Percentiles rank a stretch among this genome's conserved stretches.
Evolutionary conservation across 2,797 vertebrate genomes (phyloP).

Genomic region (Etheostoma perlongum): DNA sequence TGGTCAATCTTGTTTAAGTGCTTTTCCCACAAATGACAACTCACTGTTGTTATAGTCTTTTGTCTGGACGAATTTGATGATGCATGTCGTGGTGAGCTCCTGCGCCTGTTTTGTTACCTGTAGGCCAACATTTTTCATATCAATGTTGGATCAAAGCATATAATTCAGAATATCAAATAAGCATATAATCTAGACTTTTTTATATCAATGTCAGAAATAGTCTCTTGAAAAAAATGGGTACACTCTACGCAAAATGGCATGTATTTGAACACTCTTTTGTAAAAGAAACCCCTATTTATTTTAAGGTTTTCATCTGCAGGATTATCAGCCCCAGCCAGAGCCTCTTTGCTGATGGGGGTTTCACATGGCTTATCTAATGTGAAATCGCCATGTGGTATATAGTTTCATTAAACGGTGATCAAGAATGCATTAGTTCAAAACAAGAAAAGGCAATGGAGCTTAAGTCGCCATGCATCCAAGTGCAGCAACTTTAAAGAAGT

Average conservation of each 20-base stretch:
- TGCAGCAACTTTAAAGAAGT: slow-evolving; percentile 99
- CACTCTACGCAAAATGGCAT: slow-evolving; percentile 74
- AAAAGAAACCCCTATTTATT: slow-evolving; percentile 97
- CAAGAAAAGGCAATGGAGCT: slow-evolving; percentile 99
- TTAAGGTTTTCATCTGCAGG: slow-evolving; percentile 99
- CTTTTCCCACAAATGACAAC: slow-evolving; percentile 83
- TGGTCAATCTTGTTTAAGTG: slow-evolving; percentile 85
- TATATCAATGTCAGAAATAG: slow-evolving; percentile 40
- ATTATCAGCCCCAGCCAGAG: slow-evolving; percentile 99
- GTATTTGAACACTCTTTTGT: slow-evolving; percentile 97
- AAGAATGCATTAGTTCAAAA: slow-evolving; percentile 99
- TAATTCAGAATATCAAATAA: slow-evolving; percentile 45
- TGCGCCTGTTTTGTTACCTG: slow-evolving; percentile 72
- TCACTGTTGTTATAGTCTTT: slow-evolving; percentile 79
- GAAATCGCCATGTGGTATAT: slow-evolving; percentile 99
- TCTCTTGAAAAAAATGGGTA: slow-evolving; percentile 26
- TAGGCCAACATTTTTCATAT: slow-evolving; percentile 62
- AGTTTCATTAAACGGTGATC: slow-evolving; percentile 99
- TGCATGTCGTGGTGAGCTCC: slow-evolving; percentile 71
- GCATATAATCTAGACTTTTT: slow-evolving; percentile 35
- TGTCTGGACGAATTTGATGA: slow-evolving; percentile 81
- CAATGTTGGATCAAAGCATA: slow-evolving; percentile 37
- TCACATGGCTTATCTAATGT: slow-evolving; percentile 99
- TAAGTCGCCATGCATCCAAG: slow-evolving; percentile 99
- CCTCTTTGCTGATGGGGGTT: slow-evolving; percentile 99